phyloP scores from a whole-genome alignment of 2,113 vertebrate species.

The Platichthys stellatus region DNA sequence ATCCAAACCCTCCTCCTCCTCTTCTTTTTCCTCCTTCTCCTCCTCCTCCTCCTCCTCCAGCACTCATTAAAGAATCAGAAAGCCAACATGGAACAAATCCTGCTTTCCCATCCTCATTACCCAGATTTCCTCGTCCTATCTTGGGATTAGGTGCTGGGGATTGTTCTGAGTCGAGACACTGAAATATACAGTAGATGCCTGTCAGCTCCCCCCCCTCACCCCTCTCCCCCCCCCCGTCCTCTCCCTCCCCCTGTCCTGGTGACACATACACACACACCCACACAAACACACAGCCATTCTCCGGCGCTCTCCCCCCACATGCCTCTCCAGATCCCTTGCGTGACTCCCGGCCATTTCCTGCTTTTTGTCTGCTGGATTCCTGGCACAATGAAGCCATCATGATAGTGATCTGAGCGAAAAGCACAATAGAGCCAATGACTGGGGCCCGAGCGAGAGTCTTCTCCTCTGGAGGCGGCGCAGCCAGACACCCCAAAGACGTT shows the following conservation, averaged over 20 bases:
- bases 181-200: slow-evolving; percentile 42
- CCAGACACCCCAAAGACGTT: slow-evolving; percentile 39
- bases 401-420: slow-evolving; percentile 81
- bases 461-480: slow-evolving; percentile 62
- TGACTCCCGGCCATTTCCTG: slow-evolving; percentile 83
- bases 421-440: slow-evolving; percentile 78
- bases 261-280: slow-evolving; percentile 52
- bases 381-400: slow-evolving; percentile 78
- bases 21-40: background rate
- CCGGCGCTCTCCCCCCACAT: slow-evolving; percentile 50
- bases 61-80: slow-evolving; percentile 7
- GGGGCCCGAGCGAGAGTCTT: slow-evolving; percentile 64
- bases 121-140: slow-evolving; percentile 1
- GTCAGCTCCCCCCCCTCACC: slow-evolving; percentile 8
- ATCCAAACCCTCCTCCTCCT: background rate
- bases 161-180: slow-evolving; percentile 6
- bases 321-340: slow-evolving; percentile 79
- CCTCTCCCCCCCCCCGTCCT: slow-evolving; percentile 12
- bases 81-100: background rate
- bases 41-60: background rate
- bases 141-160: background rate
- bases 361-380: slow-evolving; percentile 83
- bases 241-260: slow-evolving; percentile 37
- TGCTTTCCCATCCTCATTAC: background rate
- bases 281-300: slow-evolving; percentile 34